Base-by-base conservation (phyloP, 2,888 invertebrate genomes). In the Pristionchus fissidentatus region DNA sequence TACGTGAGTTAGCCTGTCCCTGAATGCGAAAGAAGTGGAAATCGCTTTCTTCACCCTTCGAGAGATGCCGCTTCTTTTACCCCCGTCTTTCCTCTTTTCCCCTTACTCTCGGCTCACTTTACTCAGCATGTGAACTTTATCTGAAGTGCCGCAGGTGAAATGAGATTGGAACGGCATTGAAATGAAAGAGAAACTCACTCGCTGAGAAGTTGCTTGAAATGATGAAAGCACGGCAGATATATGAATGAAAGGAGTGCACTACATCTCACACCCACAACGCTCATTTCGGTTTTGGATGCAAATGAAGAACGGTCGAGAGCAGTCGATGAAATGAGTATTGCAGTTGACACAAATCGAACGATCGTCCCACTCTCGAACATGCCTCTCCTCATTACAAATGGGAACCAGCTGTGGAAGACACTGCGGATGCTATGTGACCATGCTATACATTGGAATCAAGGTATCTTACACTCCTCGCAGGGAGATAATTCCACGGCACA, bases 351-450 rank as follows among this genome's bases (percentile, higher is more conserved):
- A 92, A 75, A 86, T 90, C 73, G 90, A 91, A 79, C 85, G 92
- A 35, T 87, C 89, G 73, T 86, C 86, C 13, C 89, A 90, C 82
- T 89, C 90, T 32, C 78, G 92, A 38, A 89, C 88, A 35, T 90
- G 90, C 81, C 88, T 90, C 57, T 86, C 88, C 0, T 89, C 87
- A 55, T 66, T 90, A 41, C 88, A 91, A 83, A 77, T 90, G 75
- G 90, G 90, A 29, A 84, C 88, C 49, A 89, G 88, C 80, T 88
- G 91, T 80, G 92, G 92, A 10, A 85, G 91, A 41, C 92, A 92
- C 84, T 92, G 92, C 84, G 92, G 92, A 70, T 92, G 92, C 82
- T 92, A 92, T 84, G 92, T 92, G 38, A 92, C 92, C 1, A 87
- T 91, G 86, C 86, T 92, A 10, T 92, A 92, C 86, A 91, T 92